Conservation (phyloP, 2,888 invertebrate species). For the Lasioglossum villosulum region DNA sequence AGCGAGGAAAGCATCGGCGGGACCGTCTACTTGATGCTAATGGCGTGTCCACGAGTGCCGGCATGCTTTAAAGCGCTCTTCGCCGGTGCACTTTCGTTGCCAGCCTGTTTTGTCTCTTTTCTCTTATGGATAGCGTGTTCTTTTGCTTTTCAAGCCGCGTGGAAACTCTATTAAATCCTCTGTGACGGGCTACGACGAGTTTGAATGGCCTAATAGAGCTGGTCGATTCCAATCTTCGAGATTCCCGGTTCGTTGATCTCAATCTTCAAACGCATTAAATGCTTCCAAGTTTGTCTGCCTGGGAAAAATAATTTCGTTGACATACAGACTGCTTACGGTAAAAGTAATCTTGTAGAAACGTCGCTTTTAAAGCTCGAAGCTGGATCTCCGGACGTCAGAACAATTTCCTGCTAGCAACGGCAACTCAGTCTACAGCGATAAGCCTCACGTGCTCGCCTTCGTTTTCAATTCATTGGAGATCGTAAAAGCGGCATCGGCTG, state of each 20-base stretch:
- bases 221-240: background rate
- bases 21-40: constrained; percentile 62
- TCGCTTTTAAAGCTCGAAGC: background rate
- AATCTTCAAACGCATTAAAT: background rate
- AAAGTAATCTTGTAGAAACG: background rate
- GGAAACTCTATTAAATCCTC: constrained; percentile 10
- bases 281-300: background rate
- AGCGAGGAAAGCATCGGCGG: constrained; percentile 15
- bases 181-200: background rate
- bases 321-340: background rate
- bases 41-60: constrained; percentile 60
- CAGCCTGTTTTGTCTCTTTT: constrained; percentile 41
- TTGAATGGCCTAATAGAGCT: background rate
- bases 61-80: constrained; percentile 66
- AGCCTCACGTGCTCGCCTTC: background rate
- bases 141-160: background rate
- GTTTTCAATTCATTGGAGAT: constrained; percentile 18
- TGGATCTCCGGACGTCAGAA: background rate
- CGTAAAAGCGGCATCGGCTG: constrained; percentile 21
- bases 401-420: background rate
- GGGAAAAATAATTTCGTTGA: background rate
- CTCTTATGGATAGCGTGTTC: background rate
- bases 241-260: background rate
- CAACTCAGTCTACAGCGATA: background rate
- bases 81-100: constrained; percentile 66